Base-by-base conservation (phyloP, 1,140 invertebrate genomes). In the Berghia stephanieae region DNA sequence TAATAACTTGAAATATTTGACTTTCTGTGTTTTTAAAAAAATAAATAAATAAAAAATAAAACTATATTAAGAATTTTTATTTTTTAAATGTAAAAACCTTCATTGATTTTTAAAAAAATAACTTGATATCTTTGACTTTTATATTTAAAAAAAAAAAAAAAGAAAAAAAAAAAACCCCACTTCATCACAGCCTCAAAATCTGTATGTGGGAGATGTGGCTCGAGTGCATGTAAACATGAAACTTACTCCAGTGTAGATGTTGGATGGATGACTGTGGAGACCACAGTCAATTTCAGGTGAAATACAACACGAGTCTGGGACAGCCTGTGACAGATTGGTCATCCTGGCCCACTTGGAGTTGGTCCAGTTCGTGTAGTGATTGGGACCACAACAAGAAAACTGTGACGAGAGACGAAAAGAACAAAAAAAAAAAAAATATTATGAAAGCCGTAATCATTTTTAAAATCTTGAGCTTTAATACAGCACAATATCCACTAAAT, bases 271-370 rank as follows among this genome's bases (percentile, higher is more conserved):
- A 31, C 1, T 43, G 89, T 31, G 4, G 18, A 63, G 57, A 18
- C 94, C 95, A 88, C 95, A 96, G 78, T 91, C 87, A 0, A 85
- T 81, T 13, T 91, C 91, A 16, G 92, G 88, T 2, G 94, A 93
- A 84, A 93, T 94, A 88, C 95, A 96, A 88, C 95, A 96, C 46
- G 94, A 95, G 89, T 96, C 94, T 2, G 95, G 95, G 55, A 95
- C 94, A 5, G 92, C 75, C 16, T 31, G 52, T 18, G 70, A 52
- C 5, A 52, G 44, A 60, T 68, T 76, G 2, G 27, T 36, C 3
- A 43, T 2, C 81, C 84, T 78, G 78, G 79, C 78, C 94, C 94
- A 95, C 27, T 88, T 87, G 84, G 93, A 94, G 55, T 90, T 86
- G 55, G 92, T 84, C 94, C 95, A 96, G 87, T 96, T 94, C 78